These are phyloP conservation scores for Epinephelus malabaricus DNA, from an alignment of 2,797 vertebrate genomes.

Conservation along the genomic window DNA sequence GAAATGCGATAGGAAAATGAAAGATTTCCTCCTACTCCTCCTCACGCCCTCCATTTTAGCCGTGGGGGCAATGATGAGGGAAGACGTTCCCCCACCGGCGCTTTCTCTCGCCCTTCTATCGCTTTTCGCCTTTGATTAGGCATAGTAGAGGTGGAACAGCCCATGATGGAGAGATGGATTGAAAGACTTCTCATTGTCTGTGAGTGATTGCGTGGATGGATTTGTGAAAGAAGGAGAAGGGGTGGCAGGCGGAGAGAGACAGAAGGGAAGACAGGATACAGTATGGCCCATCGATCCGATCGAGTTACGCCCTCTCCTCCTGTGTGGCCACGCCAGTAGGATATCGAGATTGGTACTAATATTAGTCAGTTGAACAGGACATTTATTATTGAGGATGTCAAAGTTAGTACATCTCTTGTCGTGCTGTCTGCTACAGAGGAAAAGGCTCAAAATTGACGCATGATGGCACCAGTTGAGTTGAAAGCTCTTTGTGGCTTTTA, in stretches of 20 bases:
- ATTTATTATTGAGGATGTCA: slow-evolving; percentile 48
- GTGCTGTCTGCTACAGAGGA: neutral
- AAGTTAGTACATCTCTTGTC: slow-evolving; percentile 19
- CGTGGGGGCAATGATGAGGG: slow-evolving; percentile 28
- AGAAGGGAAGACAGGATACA: slow-evolving; percentile 31
- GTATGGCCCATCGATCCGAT: slow-evolving; percentile 56
- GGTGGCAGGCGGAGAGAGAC: neutral
- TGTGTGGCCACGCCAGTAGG: slow-evolving; percentile 36
- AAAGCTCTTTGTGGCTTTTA: slow-evolving; percentile 53
- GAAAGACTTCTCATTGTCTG: slow-evolving; percentile 42
- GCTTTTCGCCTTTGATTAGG: slow-evolving; percentile 52
- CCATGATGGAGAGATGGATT: slow-evolving; percentile 37
- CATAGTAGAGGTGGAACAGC: slow-evolving; percentile 8
- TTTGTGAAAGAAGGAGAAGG: slow-evolving; percentile 34
- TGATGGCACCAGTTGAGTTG: slow-evolving; percentile 51
- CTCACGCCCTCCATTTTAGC: slow-evolving; percentile 47
- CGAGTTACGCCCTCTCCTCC: slow-evolving; percentile 49
- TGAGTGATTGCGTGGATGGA: slow-evolving; percentile 27
- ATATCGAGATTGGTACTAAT: slow-evolving; percentile 59
- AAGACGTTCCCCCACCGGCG: slow-evolving; percentile 15
- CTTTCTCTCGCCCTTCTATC: slow-evolving; percentile 24
- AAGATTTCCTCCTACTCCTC: slow-evolving; percentile 35
- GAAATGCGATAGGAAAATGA: slow-evolving; percentile 52
- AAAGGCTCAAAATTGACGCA: slow-evolving; percentile 33
- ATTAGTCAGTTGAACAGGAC: slow-evolving; percentile 44